Percentiles rank a stretch among this genome's conserved stretches.
These are phyloP conservation scores for Solenodon paradoxus DNA, from an alignment of 2,113 vertebrate genomes.

Conservation along the genomic window DNA sequence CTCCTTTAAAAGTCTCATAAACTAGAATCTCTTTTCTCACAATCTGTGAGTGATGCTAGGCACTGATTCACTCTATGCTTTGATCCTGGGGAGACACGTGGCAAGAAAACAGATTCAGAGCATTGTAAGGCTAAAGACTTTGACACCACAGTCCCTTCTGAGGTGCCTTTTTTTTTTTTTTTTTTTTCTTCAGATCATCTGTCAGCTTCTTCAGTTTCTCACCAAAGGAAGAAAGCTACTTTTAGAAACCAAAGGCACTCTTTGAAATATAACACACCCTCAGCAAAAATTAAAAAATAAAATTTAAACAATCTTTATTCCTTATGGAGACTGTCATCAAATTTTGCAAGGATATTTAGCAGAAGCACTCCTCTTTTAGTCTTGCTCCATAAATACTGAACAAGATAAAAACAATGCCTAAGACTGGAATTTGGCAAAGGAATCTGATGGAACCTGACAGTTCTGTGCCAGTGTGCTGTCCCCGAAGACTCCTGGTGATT, in stretches of 20 bases:
- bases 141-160: neutral
- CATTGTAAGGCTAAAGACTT: neutral
- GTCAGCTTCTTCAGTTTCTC: neutral
- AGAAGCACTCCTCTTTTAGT: neutral
- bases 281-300: neutral
- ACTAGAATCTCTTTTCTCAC: neutral
- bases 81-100: neutral
- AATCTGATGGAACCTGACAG: neutral
- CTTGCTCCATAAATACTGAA: conserved; percentile 18
- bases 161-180: neutral
- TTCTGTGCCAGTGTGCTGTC: neutral
- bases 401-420: conserved; percentile 16
- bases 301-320: conserved; percentile 15
- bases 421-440: conserved; percentile 22
- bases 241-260: neutral
- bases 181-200: neutral
- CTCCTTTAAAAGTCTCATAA: neutral
- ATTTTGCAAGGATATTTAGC: conserved; percentile 36
- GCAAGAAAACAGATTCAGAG: neutral
- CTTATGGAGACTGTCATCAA: neutral
- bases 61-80: neutral
- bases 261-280: conserved; percentile 17
- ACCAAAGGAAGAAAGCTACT: too few relatives aligned
- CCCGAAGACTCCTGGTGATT: neutral
- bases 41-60: neutral